Evolutionary conservation across 2,888 invertebrate species (phyloP).

Genomic region (Chrysolina haemoptera): DNA sequence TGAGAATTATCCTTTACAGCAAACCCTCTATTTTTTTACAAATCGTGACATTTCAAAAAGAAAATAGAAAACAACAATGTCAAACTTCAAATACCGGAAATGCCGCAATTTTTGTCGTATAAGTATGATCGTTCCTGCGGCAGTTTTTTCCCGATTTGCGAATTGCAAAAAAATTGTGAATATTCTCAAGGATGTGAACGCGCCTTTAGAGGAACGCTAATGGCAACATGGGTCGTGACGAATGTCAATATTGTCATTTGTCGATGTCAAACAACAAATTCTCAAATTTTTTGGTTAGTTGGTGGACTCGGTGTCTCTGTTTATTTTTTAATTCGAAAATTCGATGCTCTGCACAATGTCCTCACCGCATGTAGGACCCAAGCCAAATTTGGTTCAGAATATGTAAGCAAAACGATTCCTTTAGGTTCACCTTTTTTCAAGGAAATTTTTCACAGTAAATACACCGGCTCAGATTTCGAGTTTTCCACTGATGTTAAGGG

Average conservation of each 20-base stretch:
- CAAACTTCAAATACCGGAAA: no score
- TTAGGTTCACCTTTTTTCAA: neutral
- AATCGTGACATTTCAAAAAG: no score
- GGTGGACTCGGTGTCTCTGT: neutral
- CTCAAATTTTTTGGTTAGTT: conserved; percentile 1
- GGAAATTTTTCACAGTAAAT: conserved; percentile 57
- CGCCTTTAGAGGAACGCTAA: no score
- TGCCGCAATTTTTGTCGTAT: no score
- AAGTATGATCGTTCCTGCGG: no score
- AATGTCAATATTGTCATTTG: neutral
- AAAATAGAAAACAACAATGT: no score
- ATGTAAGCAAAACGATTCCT: conserved; percentile 57
- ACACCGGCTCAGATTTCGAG: conserved; percentile 65
- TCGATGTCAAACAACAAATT: neutral
- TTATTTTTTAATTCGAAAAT: neutral
- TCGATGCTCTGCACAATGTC: conserved; percentile 7
- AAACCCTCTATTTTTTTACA: no score
- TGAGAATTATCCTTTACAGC: no score
- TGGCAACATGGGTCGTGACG: neutral
- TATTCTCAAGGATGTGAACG: no score
- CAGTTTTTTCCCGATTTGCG: no score
- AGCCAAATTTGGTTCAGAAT: conserved; percentile 59
- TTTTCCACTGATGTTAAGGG: conserved; percentile 64
- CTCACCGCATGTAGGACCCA: conserved; percentile 52
- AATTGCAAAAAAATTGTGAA: no score